Base-by-base conservation (phyloP, 2,113 vertebrate genomes). In the Alexandromys fortis region DNA sequence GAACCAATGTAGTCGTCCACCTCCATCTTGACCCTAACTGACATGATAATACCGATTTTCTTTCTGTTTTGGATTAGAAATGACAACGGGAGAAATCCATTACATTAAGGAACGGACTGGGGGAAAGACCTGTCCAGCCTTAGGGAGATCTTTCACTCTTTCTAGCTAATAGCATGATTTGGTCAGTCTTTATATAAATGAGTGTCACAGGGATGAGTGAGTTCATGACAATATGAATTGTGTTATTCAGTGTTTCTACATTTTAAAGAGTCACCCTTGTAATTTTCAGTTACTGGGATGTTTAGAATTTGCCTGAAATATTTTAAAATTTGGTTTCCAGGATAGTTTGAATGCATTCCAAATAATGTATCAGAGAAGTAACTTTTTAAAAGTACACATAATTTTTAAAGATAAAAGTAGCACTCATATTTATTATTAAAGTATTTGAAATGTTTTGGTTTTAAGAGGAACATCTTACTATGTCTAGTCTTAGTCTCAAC, bases 281-380 rank as follows among this genome's bases (percentile, higher is more conserved):
- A 91, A 68, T 82, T 92, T 91, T 68, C 0, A 78, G n/a, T 88
- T 87, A 17, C 19, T 88, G 26, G 26, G 86, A 81, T 49, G 63
- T 95, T 94, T 93, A 85, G 58, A n/a, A 86, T 22, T 92, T 21
- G 3, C 75, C 81, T 89, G 26, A 97, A 95, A 83, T 91, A 30
- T 77, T 93, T 73, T 95, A 73, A 82, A 67, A 7, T 96, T 92
- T 35, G 28, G 78, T 89, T 92, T 92, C 2, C 33, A 67, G 90
- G 12, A 17, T 76, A 13, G 9, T 79, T 90, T 94, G 81, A 33
- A 55, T 95, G 95, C 13, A 82, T 70, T 92, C 87, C 26, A 65
- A 75, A 83, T 81, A 93, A 76, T 73, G 38, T 87, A 49, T 14
- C 24, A 93, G n/a, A 92, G 26, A 87, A 5, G 2, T 5, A 90